Conservation (phyloP, 1,140 invertebrate genomes). For the Drosophila gunungcola region DNA sequence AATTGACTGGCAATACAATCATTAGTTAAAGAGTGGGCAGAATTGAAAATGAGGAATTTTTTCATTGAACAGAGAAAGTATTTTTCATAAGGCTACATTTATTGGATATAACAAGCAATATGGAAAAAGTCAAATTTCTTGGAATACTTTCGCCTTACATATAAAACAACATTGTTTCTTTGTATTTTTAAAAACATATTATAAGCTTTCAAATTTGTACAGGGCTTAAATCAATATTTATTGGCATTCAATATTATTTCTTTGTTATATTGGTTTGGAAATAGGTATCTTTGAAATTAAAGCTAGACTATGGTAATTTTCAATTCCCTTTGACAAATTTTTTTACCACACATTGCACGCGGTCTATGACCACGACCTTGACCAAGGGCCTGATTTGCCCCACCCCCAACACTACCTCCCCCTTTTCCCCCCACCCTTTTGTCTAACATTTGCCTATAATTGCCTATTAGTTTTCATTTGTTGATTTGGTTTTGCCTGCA, state of each 20-base stretch:
- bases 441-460: slow-evolving; percentile 65
- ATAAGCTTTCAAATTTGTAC: too few species aligned
- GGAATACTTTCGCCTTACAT: too few species aligned
- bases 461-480: slow-evolving; percentile 81
- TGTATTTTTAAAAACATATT: too few species aligned
- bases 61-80: not conserved
- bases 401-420: not conserved
- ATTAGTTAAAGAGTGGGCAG: not conserved
- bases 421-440: not conserved
- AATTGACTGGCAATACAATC: slow-evolving; percentile 25
- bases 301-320: not conserved
- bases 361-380: slow-evolving; percentile 16
- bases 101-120: too few species aligned
- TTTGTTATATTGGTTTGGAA: too few species aligned
- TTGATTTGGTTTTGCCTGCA: slow-evolving; percentile 65
- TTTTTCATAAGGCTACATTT: not conserved
- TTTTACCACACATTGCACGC: not conserved
- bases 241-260: too few species aligned
- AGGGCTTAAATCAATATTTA: too few species aligned
- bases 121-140: too few species aligned
- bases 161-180: too few species aligned
- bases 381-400: not conserved
- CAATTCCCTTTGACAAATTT: not conserved
- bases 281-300: too few species aligned
- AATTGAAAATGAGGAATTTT: not conserved